phyloP scores from a whole-genome alignment of 1,140 invertebrate genomes.

The Microvelia longipes region DNA sequence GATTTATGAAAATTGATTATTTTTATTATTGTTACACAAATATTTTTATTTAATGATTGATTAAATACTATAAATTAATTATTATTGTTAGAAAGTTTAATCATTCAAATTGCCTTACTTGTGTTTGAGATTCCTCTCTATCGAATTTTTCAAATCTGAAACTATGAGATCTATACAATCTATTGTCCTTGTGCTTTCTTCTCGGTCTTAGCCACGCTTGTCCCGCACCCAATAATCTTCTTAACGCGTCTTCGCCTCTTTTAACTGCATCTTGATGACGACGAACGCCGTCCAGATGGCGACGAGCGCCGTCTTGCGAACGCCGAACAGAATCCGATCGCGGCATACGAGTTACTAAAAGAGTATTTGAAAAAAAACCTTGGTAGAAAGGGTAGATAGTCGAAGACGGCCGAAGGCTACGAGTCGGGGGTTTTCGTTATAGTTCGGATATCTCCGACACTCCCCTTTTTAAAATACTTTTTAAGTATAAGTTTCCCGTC shows the following conservation, averaged over 20 bases:
- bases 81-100: too few relatives aligned
- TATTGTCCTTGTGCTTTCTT: conserved; percentile 40
- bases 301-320: background rate
- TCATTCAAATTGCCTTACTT: too few relatives aligned
- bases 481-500: background rate
- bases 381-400: background rate
- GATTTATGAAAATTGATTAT: too few relatives aligned
- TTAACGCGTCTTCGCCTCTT: background rate
- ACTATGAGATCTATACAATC: conserved; percentile 64
- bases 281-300: background rate
- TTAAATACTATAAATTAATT: too few relatives aligned
- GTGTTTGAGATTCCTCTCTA: conserved; percentile 42
- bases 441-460: background rate
- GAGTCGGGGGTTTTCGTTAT: background rate
- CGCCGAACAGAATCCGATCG: background rate
- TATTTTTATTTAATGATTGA: too few relatives aligned
- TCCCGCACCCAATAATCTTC: background rate
- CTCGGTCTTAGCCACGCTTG: background rate
- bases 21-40: too few relatives aligned
- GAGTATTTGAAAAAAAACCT: background rate
- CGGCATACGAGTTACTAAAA: background rate
- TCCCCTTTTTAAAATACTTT: too few relatives aligned
- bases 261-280: background rate
- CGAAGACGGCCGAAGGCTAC: background rate
- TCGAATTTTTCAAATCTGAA: conserved; percentile 70